Conservation (phyloP, 2,888 invertebrate species). For the Orthosia incerta region DNA sequence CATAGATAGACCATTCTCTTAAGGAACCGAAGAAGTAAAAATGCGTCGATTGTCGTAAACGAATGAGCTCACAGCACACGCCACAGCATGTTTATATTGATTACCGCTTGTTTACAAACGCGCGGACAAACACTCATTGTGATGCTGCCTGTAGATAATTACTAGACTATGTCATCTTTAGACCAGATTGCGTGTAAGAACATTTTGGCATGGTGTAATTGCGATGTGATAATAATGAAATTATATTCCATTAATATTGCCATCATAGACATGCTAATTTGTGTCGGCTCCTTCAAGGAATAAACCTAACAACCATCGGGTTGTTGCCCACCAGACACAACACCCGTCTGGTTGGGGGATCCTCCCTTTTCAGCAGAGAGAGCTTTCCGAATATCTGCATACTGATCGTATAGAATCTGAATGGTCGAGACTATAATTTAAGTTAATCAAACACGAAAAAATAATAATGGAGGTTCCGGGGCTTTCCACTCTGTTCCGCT, state of each 20-base stretch:
- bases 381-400: too few relatives aligned
- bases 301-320: too few relatives aligned
- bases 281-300: too few relatives aligned
- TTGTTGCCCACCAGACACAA: too few relatives aligned
- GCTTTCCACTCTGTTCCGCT: too few relatives aligned
- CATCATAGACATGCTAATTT: too few relatives aligned
- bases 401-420: too few relatives aligned
- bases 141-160: slow-evolving; percentile 35
- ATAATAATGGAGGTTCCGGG: too few relatives aligned
- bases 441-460: too few relatives aligned
- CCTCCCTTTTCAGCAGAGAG: too few relatives aligned
- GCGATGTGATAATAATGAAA: not conserved
- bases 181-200: slow-evolving; percentile 6
- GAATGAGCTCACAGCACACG: slow-evolving; percentile 51
- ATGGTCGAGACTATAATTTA: too few relatives aligned
- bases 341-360: too few relatives aligned
- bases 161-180: slow-evolving; percentile 39
- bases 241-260: not conserved
- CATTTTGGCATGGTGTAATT: not conserved
- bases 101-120: slow-evolving; percentile 43
- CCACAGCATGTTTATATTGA: slow-evolving; percentile 29
- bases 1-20: not conserved
- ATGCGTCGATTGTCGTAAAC: slow-evolving; percentile 30
- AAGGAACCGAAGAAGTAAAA: slow-evolving; percentile 4
- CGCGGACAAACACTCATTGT: slow-evolving; percentile 48